Evolutionary conservation across 2,113 vertebrate genomes (phyloP).

Genomic region (Sterrhoptilus dennistouni): DNA sequence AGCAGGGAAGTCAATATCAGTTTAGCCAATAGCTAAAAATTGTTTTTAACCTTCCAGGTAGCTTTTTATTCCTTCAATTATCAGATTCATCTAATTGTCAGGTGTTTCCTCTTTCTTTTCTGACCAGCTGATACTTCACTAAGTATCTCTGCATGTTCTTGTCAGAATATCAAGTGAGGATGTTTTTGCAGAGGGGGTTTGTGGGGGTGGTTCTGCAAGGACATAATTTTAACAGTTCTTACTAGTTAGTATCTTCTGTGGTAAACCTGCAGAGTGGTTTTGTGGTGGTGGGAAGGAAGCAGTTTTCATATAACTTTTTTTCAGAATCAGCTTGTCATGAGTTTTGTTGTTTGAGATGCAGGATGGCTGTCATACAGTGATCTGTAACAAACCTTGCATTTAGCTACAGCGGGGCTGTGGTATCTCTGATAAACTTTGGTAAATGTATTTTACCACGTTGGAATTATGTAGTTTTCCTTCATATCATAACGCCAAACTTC

Average conservation of each 20-base stretch:
- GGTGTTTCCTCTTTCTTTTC: not conserved
- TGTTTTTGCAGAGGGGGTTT: fast-evolving
- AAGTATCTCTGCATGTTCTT: not conserved
- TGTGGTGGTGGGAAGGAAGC: not conserved
- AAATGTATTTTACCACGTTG: not conserved
- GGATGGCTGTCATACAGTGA: not conserved
- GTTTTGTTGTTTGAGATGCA: not conserved
- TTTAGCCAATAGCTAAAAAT: not conserved
- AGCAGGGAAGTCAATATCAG: not conserved
- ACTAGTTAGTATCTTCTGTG: not conserved
- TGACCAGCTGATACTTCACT: not conserved
- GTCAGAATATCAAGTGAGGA: not conserved
- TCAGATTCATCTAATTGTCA: not conserved
- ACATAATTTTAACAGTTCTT: not conserved
- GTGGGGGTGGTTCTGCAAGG: not conserved
- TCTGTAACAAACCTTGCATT: not conserved
- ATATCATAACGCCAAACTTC: not conserved
- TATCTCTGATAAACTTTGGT: not conserved
- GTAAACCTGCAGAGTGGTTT: not conserved
- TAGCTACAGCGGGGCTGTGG: not conserved
- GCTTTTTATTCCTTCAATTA: not conserved
- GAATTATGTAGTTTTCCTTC: not conserved
- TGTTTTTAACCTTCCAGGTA: not conserved
- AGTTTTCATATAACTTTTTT: not conserved
- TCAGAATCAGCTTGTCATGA: not conserved